Evolutionary conservation across 1,140 invertebrate species (phyloP).

Genomic region (Chlorops oryzae): DNA sequence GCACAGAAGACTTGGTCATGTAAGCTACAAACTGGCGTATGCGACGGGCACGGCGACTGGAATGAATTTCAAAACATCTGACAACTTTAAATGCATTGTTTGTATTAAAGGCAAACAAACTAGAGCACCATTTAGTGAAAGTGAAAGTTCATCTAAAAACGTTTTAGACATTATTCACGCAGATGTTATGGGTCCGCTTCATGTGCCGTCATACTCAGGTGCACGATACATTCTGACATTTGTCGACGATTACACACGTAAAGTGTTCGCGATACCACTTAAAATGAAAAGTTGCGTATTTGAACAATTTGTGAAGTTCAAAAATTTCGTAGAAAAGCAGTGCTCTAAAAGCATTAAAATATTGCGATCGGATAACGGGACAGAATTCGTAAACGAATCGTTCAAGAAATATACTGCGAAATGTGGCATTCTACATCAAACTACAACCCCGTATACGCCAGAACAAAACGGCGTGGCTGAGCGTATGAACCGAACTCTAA

Average conservation of each 20-base stretch:
- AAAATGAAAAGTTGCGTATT: conserved; percentile 1
- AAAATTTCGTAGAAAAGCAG: conserved; percentile 13
- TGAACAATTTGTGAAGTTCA: conserved; percentile 34
- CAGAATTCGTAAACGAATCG: neutral
- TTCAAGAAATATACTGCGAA: neutral
- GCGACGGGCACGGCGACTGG: neutral
- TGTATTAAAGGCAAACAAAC: conserved; percentile 33
- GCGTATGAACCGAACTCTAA: conserved; percentile 5
- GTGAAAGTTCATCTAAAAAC: conserved; percentile 16
- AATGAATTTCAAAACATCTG: neutral
- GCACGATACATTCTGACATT: conserved; percentile 30
- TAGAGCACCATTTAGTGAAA: conserved; percentile 15
- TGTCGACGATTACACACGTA: conserved; percentile 47
- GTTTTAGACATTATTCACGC: conserved; percentile 34
- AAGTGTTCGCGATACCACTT: conserved; percentile 34
- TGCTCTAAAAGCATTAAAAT: too few relatives aligned
- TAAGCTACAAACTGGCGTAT: conserved; percentile 5
- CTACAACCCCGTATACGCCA: neutral
- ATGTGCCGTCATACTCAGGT: conserved; percentile 21
- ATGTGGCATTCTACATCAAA: conserved; percentile 2
- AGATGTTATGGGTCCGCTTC: conserved; percentile 49
- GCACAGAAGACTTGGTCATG: neutral
- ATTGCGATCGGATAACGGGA: conserved; percentile 2
- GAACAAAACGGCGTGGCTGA: conserved; percentile 11
- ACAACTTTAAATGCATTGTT: conserved; percentile 20